These are phyloP conservation scores for Meloe dianella DNA, from an alignment of 2,888 invertebrate species.

Conservation along the genomic window DNA sequence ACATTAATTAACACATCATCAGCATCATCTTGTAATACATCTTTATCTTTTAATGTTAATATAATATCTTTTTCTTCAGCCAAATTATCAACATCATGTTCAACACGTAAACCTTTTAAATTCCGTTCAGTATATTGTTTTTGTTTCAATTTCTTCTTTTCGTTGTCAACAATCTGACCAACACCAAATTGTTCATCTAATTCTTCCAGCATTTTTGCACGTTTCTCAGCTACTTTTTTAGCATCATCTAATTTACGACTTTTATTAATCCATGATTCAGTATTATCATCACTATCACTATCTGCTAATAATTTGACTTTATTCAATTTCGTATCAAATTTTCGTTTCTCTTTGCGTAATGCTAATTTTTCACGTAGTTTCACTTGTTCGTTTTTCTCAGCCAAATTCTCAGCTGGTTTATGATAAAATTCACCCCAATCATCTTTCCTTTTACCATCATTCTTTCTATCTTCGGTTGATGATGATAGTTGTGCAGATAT, in stretches of 20 bases:
- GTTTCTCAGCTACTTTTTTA: constrained; percentile 82
- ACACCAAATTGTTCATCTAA: constrained; percentile 95
- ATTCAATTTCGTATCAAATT: constrained; percentile 71
- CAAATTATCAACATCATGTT: constrained; percentile 75
- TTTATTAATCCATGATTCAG: constrained; percentile 83
- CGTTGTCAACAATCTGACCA: constrained; percentile 81
- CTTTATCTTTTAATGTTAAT: constrained; percentile 92
- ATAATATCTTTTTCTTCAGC: constrained; percentile 85
- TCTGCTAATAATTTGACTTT: constrained; percentile 70
- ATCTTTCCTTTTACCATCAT: constrained; percentile 62
- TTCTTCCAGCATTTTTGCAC: constrained; percentile 92
- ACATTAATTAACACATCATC: constrained; percentile 91
- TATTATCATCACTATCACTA: constrained; percentile 77
- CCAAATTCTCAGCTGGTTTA: constrained; percentile 79
- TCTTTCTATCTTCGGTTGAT: constrained; percentile 60
- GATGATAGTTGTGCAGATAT: constrained; percentile 50
- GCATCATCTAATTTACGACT: constrained; percentile 78
- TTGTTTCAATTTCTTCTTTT: constrained; percentile 65
- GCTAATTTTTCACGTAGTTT: constrained; percentile 82
- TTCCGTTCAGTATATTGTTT: constrained; percentile 73
- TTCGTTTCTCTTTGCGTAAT: constrained; percentile 79
- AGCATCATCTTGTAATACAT: constrained; percentile 82
- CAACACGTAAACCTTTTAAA: constrained; percentile 82
- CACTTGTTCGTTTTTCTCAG: constrained; percentile 76
- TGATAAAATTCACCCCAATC: constrained; percentile 84